A percentile compares a stretch with the other conserved stretches of the same genome.
These are phyloP conservation scores for Scaptomyza montana DNA, from an alignment of 1,140 invertebrate species.

Conservation along the genomic window DNA sequence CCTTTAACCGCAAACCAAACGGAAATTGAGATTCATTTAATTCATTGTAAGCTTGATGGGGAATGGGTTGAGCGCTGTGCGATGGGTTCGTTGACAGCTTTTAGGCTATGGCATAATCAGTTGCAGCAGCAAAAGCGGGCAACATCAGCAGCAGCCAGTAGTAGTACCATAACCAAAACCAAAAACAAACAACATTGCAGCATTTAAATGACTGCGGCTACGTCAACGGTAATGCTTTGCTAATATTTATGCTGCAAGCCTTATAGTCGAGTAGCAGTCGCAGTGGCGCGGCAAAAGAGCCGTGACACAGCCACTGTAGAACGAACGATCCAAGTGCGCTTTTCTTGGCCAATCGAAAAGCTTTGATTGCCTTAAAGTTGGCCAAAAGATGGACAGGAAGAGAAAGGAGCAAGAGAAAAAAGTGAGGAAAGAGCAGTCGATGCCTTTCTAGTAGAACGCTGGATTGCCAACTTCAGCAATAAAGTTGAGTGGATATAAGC, in stretches of 20 bases:
- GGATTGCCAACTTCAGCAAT: slow-evolving; percentile 44
- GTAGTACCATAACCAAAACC: background rate
- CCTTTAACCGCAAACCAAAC: slow-evolving; percentile 82
- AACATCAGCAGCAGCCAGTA: slow-evolving; percentile 13
- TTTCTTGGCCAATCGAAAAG: slow-evolving; percentile 53
- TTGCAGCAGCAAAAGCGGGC: background rate
- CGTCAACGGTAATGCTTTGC: slow-evolving; percentile 73
- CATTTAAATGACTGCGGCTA: slow-evolving; percentile 74
- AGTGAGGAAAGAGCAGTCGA: background rate
- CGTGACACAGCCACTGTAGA: background rate
- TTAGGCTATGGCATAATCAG: slow-evolving; percentile 45
- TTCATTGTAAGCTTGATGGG: slow-evolving; percentile 66
- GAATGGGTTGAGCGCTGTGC: slow-evolving; percentile 56
- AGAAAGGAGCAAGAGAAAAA: background rate
- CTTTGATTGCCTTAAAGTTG: slow-evolving; percentile 65
- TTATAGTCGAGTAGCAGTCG: slow-evolving; percentile 50
- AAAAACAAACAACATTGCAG: slow-evolving; percentile 51
- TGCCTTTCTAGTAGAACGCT: slow-evolving; percentile 21
- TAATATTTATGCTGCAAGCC: slow-evolving; percentile 71
- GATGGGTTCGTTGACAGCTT: slow-evolving; percentile 60
- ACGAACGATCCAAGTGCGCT: slow-evolving; percentile 46
- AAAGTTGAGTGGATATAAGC: slow-evolving; percentile 36
- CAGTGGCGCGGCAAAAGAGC: background rate
- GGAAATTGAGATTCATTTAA: slow-evolving; percentile 83
- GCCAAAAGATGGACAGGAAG: background rate